Evolutionary conservation across 2,888 invertebrate genomes (phyloP).

Genomic region (Stomorhina lunata): DNA sequence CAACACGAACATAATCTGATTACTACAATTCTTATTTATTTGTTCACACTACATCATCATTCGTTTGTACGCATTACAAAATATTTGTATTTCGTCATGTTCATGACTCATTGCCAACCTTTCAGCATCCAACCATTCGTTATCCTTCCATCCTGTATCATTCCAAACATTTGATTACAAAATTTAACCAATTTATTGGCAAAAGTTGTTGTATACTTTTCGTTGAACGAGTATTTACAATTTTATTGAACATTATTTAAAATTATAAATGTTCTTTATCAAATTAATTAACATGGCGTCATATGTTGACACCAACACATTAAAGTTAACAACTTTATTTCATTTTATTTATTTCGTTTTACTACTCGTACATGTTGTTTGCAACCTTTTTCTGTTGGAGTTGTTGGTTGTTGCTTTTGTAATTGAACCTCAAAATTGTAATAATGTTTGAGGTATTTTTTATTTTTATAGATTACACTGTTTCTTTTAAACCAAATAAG

Average conservation of each 20-base stretch:
- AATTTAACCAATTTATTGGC: too few relatives aligned
- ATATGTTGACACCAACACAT: constrained; percentile 17
- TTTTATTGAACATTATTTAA: constrained; percentile 37
- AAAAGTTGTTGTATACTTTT: too few relatives aligned
- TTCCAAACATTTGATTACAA: too few relatives aligned
- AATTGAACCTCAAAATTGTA: constrained; percentile 5
- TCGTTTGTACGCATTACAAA: too few relatives aligned
- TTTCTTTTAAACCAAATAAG: background rate
- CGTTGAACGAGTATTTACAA: background rate
- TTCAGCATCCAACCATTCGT: too few relatives aligned
- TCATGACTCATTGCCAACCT: too few relatives aligned
- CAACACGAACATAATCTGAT: too few relatives aligned
- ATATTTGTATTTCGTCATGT: too few relatives aligned
- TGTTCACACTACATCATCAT: too few relatives aligned
- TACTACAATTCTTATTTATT: too few relatives aligned
- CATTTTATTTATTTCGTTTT: background rate
- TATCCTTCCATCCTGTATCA: too few relatives aligned
- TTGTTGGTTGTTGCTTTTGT: background rate
- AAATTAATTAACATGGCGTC: constrained; percentile 39
- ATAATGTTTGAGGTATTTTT: background rate
- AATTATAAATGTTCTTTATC: constrained; percentile 35
- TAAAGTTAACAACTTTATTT: background rate
- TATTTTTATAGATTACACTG: background rate
- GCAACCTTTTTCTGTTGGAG: background rate
- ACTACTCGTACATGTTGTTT: background rate